Conservation (phyloP, 2,888 invertebrate species). For the Thalpophila matura region DNA sequence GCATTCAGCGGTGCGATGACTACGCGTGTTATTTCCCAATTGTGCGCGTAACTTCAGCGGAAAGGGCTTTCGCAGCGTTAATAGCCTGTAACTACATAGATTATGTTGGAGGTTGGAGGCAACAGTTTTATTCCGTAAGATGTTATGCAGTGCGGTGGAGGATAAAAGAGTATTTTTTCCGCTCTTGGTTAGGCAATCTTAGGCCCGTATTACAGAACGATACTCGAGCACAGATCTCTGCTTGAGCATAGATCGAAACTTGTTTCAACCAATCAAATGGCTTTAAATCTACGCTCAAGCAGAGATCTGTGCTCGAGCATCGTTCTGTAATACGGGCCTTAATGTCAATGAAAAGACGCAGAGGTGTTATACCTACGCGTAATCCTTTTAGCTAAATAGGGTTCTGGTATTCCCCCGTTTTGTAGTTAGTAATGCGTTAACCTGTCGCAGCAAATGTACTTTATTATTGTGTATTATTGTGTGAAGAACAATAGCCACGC, state of each 20-base stretch:
- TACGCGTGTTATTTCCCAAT: constrained; percentile 53
- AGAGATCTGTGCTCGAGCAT: no score
- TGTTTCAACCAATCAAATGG: no score
- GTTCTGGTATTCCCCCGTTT: constrained; percentile 60
- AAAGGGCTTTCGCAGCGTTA: constrained; percentile 45
- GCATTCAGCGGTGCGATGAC: constrained; percentile 28
- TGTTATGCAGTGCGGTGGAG: constrained; percentile 38
- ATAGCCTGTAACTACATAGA: constrained; percentile 56
- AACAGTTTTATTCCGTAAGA: constrained; percentile 39
- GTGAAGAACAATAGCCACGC: constrained; percentile 47
- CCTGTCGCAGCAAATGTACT: constrained; percentile 27
- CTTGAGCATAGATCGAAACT: no score
- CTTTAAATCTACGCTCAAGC: no score
- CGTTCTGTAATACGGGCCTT: no score
- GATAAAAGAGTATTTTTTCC: constrained; percentile 64
- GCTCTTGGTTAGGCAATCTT: constrained; percentile 64
- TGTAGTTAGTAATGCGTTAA: constrained; percentile 43
- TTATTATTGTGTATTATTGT: constrained; percentile 39
- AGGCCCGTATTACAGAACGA: no score
- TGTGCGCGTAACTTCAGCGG: constrained; percentile 43
- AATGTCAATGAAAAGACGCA: constrained; percentile 66
- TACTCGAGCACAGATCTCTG: no score
- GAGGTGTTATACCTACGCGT: constrained; percentile 63
- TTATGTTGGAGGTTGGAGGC: constrained; percentile 26
- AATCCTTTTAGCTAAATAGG: constrained; percentile 76